Evolutionary conservation across 2,797 vertebrate species (phyloP).

Genomic region (Poeciliopsis infans): DNA sequence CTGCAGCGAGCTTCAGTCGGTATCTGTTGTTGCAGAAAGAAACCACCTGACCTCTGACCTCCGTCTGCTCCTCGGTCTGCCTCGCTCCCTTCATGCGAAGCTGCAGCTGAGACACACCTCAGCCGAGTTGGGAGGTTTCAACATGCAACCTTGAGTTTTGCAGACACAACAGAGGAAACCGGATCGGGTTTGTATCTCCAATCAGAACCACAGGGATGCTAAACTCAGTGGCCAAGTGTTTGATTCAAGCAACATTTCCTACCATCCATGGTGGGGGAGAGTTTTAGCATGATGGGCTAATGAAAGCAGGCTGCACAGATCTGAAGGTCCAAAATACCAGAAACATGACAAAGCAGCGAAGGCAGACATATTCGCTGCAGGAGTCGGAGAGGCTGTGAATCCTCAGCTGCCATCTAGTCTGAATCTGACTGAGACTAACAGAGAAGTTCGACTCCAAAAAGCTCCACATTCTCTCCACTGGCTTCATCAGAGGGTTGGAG

Average conservation of each 20-base stretch:
- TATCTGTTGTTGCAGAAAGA: neutral
- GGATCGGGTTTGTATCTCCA: neutral
- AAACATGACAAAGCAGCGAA: neutral
- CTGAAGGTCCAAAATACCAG: constrained; percentile 3
- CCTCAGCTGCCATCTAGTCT: neutral
- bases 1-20: no score
- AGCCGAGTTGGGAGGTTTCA: constrained; percentile 18
- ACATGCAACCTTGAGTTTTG: constrained; percentile 39
- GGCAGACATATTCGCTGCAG: neutral
- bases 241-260: constrained; percentile 3
- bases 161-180: constrained; percentile 49
- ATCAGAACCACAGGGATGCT: constrained; percentile 1
- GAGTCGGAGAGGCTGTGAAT: neutral
- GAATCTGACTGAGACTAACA: neutral
- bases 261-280: neutral
- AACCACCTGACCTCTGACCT: constrained; percentile 43
- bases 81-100: constrained; percentile 28
- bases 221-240: neutral
- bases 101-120: constrained; percentile 14
- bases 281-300: neutral
- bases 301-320: neutral
- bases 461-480: neutral
- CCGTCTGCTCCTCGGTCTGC: constrained; percentile 13
- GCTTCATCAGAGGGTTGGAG: neutral
- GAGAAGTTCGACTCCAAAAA: neutral